A percentile compares a stretch with the other conserved stretches of the same genome.
These are phyloP conservation scores for Alcedo atthis DNA, from an alignment of 2,797 vertebrate genomes.

Conservation along the genomic window DNA sequence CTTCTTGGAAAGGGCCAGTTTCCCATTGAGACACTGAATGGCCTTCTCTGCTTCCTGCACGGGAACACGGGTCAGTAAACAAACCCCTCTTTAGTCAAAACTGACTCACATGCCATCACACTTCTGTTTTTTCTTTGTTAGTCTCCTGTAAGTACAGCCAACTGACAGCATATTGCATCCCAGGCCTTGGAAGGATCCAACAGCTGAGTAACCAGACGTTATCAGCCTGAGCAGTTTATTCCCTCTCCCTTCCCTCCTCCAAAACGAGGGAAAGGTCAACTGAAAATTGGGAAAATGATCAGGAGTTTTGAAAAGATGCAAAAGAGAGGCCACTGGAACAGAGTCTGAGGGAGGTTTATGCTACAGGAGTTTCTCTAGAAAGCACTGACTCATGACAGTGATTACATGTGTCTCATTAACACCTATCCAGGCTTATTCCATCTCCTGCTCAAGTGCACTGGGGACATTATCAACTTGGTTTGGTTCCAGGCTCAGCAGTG, in stretches of 20 bases:
- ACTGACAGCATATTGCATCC: neutral
- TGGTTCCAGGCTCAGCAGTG: neutral
- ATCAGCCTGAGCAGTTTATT: neutral
- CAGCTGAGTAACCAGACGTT: neutral
- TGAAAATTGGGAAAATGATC: neutral
- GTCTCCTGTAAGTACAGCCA: neutral
- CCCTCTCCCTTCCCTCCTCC: neutral
- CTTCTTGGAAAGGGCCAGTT: constrained; percentile 96
- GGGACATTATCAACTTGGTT: neutral
- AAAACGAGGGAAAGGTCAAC: neutral
- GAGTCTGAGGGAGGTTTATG: neutral
- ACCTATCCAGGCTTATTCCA: neutral
- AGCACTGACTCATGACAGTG: neutral
- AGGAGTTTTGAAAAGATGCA: neutral
- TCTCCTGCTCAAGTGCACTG: neutral
- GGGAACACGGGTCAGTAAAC: constrained; percentile 49
- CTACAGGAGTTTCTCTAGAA: neutral
- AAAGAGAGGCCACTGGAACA: neutral
- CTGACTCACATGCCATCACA: neutral
- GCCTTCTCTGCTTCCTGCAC: constrained; percentile 94
- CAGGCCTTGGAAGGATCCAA: neutral
- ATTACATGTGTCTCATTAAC: neutral
- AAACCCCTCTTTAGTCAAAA: constrained; percentile 39
- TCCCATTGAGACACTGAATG: constrained; percentile 96
- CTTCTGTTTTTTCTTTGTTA: neutral